Percentiles rank a stretch among this genome's conserved stretches.
Evolutionary conservation across 2,113 vertebrate species (phyloP).

Genomic region (Pao palembangensis): DNA sequence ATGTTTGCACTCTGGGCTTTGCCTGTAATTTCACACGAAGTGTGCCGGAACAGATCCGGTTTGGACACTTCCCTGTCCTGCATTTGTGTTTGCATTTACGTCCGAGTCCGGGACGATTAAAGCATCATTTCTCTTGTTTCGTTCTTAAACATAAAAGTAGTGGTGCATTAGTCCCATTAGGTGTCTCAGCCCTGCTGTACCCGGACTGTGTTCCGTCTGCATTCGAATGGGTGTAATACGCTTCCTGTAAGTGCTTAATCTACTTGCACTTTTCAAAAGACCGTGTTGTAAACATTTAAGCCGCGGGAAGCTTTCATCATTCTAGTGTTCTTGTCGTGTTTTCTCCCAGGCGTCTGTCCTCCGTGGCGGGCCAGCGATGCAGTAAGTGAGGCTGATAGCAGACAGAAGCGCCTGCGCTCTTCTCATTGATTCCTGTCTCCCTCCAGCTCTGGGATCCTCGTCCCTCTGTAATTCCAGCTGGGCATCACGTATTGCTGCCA

Average conservation of each 20-base stretch:
- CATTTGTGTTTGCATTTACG: slow-evolving; percentile 18
- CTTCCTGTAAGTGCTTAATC: neutral
- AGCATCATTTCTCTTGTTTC: no score
- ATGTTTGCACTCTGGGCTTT: slow-evolving; percentile 14
- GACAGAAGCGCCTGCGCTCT: slow-evolving; percentile 26
- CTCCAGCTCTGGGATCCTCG: slow-evolving; percentile 27
- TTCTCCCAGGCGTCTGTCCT: slow-evolving; percentile 15
- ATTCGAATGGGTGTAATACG: no score
- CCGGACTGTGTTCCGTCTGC: no score
- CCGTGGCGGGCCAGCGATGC: slow-evolving; percentile 32
- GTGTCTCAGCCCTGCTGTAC: no score
- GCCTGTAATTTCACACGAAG: slow-evolving; percentile 23
- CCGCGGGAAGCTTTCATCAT: slow-evolving; percentile 4
- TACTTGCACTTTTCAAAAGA: slow-evolving; percentile 2
- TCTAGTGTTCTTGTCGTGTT: neutral
- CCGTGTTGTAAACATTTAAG: slow-evolving; percentile 12
- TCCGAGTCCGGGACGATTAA: neutral
- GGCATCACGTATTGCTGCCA: slow-evolving; percentile 43
- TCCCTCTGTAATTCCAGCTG: slow-evolving; percentile 40
- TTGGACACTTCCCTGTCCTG: neutral
- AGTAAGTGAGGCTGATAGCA: slow-evolving; percentile 41
- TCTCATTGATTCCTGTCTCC: slow-evolving; percentile 53
- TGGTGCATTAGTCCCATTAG: no score
- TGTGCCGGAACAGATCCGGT: no score
- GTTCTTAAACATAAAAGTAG: no score